Percentiles rank a stretch among this genome's conserved stretches.
Evolutionary conservation across 2,113 vertebrate genomes (phyloP).

Genomic region (Irena cyanogastra): DNA sequence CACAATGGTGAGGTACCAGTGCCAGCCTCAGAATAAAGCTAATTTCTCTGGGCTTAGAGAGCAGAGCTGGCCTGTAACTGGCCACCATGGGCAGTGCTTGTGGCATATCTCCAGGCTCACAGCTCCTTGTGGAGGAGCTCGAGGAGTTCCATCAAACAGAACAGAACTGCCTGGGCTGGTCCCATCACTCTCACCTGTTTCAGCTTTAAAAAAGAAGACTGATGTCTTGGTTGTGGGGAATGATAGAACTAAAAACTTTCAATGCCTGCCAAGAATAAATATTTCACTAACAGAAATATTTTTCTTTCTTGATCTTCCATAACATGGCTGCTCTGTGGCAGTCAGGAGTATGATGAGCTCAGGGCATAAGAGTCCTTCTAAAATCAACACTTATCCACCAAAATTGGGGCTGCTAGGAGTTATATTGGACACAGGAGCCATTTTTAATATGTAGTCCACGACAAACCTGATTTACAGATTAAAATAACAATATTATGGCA

Average conservation of each 20-base stretch:
- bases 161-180: background rate
- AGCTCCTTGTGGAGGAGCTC: background rate
- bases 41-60: background rate
- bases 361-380: constrained; percentile 55
- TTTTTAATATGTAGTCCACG: constrained; percentile 45
- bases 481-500: constrained; percentile 64
- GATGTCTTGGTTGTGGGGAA: background rate
- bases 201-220: background rate
- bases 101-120: background rate
- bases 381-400: constrained; percentile 49
- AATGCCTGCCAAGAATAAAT: background rate
- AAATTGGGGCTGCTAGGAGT: constrained; percentile 45
- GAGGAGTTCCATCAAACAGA: background rate
- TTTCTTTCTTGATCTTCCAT: constrained; percentile 12
- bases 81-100: background rate
- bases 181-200: background rate
- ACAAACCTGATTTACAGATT: constrained; percentile 72
- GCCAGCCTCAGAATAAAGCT: background rate
- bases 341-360: constrained; percentile 48
- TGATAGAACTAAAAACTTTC: constrained; percentile 3
- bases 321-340: constrained; percentile 16
- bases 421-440: constrained; percentile 60
- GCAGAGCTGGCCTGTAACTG: background rate
- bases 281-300: constrained; percentile 29
- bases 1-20: background rate